Evolutionary conservation across 2,113 vertebrate species (phyloP), one percentile per base, ranked within the genome.

Genomic region (Pyxicephalus adspersus): DNA sequence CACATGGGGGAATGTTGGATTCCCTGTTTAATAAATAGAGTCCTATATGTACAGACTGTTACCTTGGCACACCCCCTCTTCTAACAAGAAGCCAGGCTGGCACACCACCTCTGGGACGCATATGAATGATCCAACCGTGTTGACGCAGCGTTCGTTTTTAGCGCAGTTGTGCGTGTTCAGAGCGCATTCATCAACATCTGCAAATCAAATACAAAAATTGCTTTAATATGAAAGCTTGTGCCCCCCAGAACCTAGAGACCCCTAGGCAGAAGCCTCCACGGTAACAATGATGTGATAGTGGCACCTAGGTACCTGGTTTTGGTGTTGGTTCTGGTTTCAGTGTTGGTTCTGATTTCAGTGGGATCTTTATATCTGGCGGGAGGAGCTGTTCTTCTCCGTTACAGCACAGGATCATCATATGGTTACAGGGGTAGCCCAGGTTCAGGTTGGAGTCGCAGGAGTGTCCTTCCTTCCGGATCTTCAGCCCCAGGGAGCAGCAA

Each of bases 121-220:
- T 15, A 83, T 88, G 86, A 96, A 97, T 0, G 96, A 96, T 11
- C 96, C 96, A 78, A 93, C 3, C 0, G 94, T 96, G 90, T 98
- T 98, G 74, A 96, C 76, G 1, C 96, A 98, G 86, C 86, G 93
- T 88, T 98, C 93, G 0, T 88, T 83, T 58, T 87, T 85, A 81
- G 88, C 90, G 86, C 97, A 98, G 0, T 89, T 95, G 89, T 98
- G 95, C 0, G 85, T 77, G 76, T 92, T 91, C 5, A 92, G 91
- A 77, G 92, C 83, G 11, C 96, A 98, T 87, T 98, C 96, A 3
- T 98, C 95, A 83, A 96, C 87, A 89, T 98, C 97, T 98, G 54
- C 5, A 26, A 26, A 61, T 61, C 13, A 6, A 38, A 6, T 38
- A 38, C 4, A 38, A n/a, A n/a, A n/a, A n/a, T n/a, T n/a, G n/a